A percentile compares a stretch with the other conserved stretches of the same genome.
These are phyloP conservation scores for Columbina picui DNA, from an alignment of 2,113 vertebrate species.

Conservation along the genomic window DNA sequence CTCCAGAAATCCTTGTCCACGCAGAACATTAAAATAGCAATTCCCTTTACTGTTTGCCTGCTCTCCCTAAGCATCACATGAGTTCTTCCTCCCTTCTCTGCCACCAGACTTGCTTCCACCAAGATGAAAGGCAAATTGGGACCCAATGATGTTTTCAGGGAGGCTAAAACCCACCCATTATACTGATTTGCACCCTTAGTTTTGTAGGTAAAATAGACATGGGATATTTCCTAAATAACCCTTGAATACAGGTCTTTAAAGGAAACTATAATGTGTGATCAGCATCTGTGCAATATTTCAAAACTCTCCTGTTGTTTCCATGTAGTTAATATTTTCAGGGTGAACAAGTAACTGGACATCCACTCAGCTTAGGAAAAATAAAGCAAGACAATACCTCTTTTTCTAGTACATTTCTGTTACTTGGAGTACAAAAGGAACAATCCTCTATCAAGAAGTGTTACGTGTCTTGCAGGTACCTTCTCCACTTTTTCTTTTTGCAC, in stretches of 20 bases:
- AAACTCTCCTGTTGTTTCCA: not conserved
- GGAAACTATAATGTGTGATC: not conserved
- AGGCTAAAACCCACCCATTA: not conserved
- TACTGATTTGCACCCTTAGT: not conserved
- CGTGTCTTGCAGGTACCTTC: not conserved
- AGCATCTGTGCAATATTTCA: not conserved
- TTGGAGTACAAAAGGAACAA: not conserved
- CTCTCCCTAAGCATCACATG: not conserved
- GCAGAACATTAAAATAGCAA: not conserved
- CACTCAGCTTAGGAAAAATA: not conserved
- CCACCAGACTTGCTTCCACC: not conserved
- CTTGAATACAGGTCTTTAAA: not conserved
- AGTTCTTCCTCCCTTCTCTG: not conserved
- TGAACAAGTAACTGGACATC: not conserved
- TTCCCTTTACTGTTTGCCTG: not conserved
- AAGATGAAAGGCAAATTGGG: not conserved
- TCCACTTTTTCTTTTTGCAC: not conserved
- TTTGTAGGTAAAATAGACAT: not conserved
- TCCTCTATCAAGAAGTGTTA: not conserved
- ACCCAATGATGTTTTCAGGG: not conserved
- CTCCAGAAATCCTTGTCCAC: not conserved
- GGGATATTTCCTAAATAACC: not conserved
- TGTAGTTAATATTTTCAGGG: not conserved
- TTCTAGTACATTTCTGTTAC: not conserved
- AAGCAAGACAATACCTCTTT: not conserved